Evolutionary conservation across 2,888 invertebrate species (phyloP), one percentile per base, ranked within the genome.

Genomic region (Himalopsyche tibetana): DNA sequence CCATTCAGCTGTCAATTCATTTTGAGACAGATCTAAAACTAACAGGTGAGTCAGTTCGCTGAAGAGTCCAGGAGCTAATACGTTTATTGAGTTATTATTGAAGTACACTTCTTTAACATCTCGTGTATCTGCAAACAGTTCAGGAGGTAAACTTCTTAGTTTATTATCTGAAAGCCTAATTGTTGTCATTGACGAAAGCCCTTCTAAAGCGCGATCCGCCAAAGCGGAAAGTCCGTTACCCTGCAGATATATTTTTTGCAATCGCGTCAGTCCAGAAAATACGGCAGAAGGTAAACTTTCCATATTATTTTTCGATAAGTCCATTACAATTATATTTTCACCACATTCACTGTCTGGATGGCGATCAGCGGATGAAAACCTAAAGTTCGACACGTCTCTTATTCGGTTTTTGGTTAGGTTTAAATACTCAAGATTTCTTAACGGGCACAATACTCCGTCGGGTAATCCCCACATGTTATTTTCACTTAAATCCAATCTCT

Each of bases 381-480:
- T 95, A 91, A 97, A 95, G 90, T 95, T 94, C 88, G 94, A 94
- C 87, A 97, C 94, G 89, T 97, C 96, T 89, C 96, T 94, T 90
- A 97, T 94, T 90, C 96, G 94, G 90, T 97, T 97, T 88, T 95
- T 94, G 88, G 97, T 97, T 91, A 97, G 93, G 92, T 97, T 97
- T 83, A 97, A 93, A 90, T 95, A 93, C 91, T 96, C 95, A 74
- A 97, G 92, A 89, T 95, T 95, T 89, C 95, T 94, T 86, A 97
- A 91, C n/a, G 96, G 95, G 90, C 97, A 97, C 86, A 97, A 92
- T 36, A 95, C 95, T 85, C 96, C 96, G 90, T 96, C 96, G 82
- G 96, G 96, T 90, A 97, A 94, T 89, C 94, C 94, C 94, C 96
- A 95, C 94, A 97, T 96, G 91, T 96, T 96, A 91, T 97, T 97